Evolutionary conservation across 2,888 invertebrate species (phyloP), one percentile per base, ranked within the genome.

Genomic region (Leptopilina syphax): DNA sequence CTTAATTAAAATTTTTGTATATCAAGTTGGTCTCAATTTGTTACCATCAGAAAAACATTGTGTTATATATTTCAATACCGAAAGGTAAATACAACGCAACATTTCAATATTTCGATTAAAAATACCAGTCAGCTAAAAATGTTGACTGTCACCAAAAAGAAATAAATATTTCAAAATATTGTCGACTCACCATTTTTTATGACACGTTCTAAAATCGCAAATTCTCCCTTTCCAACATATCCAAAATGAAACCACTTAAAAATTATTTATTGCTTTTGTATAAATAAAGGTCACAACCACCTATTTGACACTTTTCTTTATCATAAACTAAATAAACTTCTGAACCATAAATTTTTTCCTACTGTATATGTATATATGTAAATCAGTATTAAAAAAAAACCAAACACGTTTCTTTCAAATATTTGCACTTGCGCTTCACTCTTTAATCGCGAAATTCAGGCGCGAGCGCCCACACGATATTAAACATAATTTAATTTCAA

Each of bases 151-250:
- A 50, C 7, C 12, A 73, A 54, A n/a, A 41, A 9, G 57, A 34
- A 34, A 24, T 34, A 24, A 65, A 24, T 9, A 10, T 34, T 34
- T 34, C 34, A 34, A 13, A 60, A 8, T 54, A 50, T 27, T 34
- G 34, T 34, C 54, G 34, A 54, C 73, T 73, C 57, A 73, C 73
- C 73, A 73, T 73, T 57, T 9, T 73, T 54, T 18, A 70, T 70
- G 70, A 70, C 54, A 57, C 73, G 73, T 41, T 73, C 73, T 73
- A 73, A 41, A 73, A 60, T 73, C 54, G 54, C 73, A 54, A 57
- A 57, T 60, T 57, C 54, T 54, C 57, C 54, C 57, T 41, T 57
- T 27, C n/a, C 57, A 34, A 41, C 73, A 73, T 73, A 73, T 73
- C 73, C 73, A 34, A 57, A n/a, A 54, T 5, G 54, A 57, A 27